Evolutionary conservation across 2,888 invertebrate species (phyloP), one percentile per base, ranked within the genome.

Genomic region (Zaprionus obscuricornis): DNA sequence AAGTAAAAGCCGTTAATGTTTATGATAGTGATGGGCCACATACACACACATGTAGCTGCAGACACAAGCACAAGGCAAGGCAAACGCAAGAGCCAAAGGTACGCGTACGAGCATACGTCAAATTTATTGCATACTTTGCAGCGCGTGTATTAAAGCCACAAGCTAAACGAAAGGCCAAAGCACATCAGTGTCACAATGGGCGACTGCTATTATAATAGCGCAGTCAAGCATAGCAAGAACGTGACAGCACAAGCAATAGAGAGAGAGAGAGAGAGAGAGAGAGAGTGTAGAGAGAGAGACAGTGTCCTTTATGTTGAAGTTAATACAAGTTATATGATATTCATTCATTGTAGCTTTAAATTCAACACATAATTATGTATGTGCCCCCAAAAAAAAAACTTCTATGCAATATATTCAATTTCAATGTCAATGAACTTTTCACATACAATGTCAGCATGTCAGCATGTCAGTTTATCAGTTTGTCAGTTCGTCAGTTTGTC

Each of bases 1-100:
- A 82, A 82, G 78, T 79, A 71, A 85, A 77, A 82, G 85, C 68
- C 74, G 78, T 85, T 79, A 77, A 77, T 79, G 85, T 77, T 85
- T 82, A 81, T 78, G 60, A 66, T 72, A 72, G 66, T 60, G 75
- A 72, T 63, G 85, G 52, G 29, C 59, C 51, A 37, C 17, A 46
- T 43, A 31, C 59, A 2, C 26, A 24, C 39, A 27, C 33, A 45
- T 37, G 36, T 24, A 49, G 8, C 20, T 20, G 43, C 31, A 16
- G 31, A 34, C 20, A 24, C 27, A 33, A 31, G 39, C 39, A 62
- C 22, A 40, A 29, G 11, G 27, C n/a, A 16, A 13, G 5, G 34
- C 8, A 17, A 18, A n/a, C 43, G 17, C 43, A 34, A 27, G 42
- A n/a, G n/a, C n/a, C n/a, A n/a, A 34, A 55, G 46, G 26, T 51